Evolutionary conservation across 1,140 invertebrate genomes (phyloP).

Genomic region (Vanessa tameamea): DNA sequence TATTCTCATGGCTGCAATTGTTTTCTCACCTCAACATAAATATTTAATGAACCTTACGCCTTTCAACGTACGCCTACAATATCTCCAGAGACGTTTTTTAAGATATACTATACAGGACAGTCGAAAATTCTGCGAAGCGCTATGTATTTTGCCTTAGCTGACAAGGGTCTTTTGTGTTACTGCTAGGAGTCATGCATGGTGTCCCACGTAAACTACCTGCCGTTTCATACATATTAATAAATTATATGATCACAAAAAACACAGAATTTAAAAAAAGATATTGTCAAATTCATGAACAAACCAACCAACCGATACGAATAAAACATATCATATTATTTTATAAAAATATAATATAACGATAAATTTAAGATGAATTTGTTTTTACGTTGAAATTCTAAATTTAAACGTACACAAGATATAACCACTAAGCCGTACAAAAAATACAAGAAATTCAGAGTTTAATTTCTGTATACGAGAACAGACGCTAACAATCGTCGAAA

Average conservation of each 20-base stretch:
- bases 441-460: neutral
- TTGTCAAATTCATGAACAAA: conserved; percentile 4
- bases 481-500: neutral
- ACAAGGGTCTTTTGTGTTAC: conserved; percentile 64
- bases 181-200: conserved; percentile 41
- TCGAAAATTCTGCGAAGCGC: conserved; percentile 11
- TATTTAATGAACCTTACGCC: conserved; percentile 43
- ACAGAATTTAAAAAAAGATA: conserved; percentile 2
- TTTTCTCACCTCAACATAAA: conserved; percentile 22
- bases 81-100: conserved; percentile 45
- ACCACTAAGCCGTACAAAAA: neutral
- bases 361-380: too few species aligned
- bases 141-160: conserved; percentile 46
- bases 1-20: conserved; percentile 1
- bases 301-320: too few species aligned
- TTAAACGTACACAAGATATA: neutral
- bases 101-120: conserved; percentile 56
- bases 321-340: too few species aligned
- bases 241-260: conserved; percentile 22
- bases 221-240: conserved; percentile 70
- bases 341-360: too few species aligned
- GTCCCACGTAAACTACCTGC: conserved; percentile 47
- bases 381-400: too few species aligned
- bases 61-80: conserved; percentile 36
- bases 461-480: neutral